phyloP scores from a whole-genome alignment of 2,888 invertebrate species.

The Leptopilina syphax region DNA sequence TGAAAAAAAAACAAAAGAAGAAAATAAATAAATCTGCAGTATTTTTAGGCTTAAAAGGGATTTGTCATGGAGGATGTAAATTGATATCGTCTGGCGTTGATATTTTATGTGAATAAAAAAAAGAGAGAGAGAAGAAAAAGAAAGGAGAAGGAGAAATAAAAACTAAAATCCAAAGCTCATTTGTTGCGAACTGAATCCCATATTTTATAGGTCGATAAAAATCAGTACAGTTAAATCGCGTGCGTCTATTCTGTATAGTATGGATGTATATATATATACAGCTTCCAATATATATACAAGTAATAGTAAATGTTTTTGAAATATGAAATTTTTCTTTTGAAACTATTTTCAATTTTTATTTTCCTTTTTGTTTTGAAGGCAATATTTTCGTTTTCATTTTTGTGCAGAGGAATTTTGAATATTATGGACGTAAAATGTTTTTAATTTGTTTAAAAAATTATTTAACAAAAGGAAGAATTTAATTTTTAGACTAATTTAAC shows the following conservation, averaged over 20 bases:
- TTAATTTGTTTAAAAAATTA: no score
- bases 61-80: constrained; percentile 30
- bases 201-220: constrained; percentile 35
- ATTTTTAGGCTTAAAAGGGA: constrained; percentile 27
- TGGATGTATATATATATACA: not conserved
- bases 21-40: constrained; percentile 2
- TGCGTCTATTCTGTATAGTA: constrained; percentile 14
- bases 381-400: not conserved
- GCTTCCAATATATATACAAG: not conserved
- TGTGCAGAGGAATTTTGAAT: no score
- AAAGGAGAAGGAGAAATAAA: not conserved
- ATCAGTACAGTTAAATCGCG: constrained; percentile 39
- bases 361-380: not conserved
- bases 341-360: not conserved
- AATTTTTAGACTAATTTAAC: no score
- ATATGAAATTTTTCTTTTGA: constrained; percentile 16
- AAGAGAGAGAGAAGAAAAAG: not conserved
- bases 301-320: not conserved
- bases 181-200: constrained; percentile 37
- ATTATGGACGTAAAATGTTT: no score
- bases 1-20: not conserved
- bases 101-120: constrained; percentile 32
- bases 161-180: constrained; percentile 23
- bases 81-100: constrained; percentile 31
- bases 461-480: no score